Evolutionary conservation across 2,888 invertebrate species (phyloP), one percentile per base, ranked within the genome.

Genomic region (Eupithecia insigniata): DNA sequence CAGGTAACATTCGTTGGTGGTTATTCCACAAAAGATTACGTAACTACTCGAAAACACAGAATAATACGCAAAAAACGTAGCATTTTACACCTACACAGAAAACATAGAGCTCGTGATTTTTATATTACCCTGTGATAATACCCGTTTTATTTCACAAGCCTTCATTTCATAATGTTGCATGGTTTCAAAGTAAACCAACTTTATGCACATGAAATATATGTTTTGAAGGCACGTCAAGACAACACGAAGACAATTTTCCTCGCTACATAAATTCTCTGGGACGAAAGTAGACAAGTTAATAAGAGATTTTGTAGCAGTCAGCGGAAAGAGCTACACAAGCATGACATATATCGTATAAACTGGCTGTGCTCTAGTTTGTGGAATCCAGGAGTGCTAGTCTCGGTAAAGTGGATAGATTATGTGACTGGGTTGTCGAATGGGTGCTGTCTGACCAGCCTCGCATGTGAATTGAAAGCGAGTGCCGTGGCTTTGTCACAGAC

Each of bases 261-360:
- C 80, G 86, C 85, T 84, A 87, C 86, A 89, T 89, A 90, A 90
- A 90, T 89, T 88, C 82, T 78, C 79, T 74, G 85, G 82, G 85
- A 82, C 81, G 83, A 85, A 88, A 87, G 89, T 85, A 87, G 88
- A 89, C 87, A 90, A 87, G 89, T 87, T 90, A 88, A 89, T 90
- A 89, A 86, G 88, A 89, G 87, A 88, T 88, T 89, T 89, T 87
- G 88, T 86, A 85, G 86, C 83, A 82, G 81, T 81, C 79, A 72
- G 78, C 80, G 82, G 46, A 85, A 82, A 82, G 79, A 81, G 80
- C 82, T 79, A 60, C 26, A 43, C 28, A 36, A 65, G 60, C 65
- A 34, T 26, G 39, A 18, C 30, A 58, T 39, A 10, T 22, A 34
- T 26, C 22, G 26, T 7, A 60, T 60, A 60, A 8, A 60, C 30